A percentile compares a stretch with the other conserved stretches of the same genome.
Evolutionary conservation across 2,888 invertebrate species (phyloP).

Genomic region (Ceratothoa steindachneri): DNA sequence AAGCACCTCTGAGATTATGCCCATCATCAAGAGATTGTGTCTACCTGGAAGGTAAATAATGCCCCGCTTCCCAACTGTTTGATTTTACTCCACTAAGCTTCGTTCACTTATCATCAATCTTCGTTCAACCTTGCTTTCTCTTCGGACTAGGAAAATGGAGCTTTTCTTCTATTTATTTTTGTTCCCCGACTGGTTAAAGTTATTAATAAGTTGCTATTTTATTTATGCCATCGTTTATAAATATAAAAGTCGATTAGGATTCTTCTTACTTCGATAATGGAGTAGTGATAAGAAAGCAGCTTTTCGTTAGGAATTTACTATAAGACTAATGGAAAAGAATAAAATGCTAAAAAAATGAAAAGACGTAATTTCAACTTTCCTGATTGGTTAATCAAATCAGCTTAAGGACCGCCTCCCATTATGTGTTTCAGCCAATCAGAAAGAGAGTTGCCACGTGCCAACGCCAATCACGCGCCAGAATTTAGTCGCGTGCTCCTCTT

Average conservation of each 20-base stretch:
- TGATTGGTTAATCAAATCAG: not conserved
- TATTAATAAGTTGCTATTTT: too few relatives aligned
- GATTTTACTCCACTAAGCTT: not conserved
- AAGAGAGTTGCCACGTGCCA: not conserved
- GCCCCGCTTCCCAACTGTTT: not conserved
- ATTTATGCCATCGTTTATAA: too few relatives aligned
- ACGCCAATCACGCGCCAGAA: not conserved
- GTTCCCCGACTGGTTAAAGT: too few relatives aligned
- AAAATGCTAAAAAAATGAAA: not conserved
- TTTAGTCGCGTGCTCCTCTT: not conserved
- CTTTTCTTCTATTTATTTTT: too few relatives aligned
- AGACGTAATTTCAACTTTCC: not conserved
- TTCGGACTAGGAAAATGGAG: too few relatives aligned
- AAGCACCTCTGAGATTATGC: not conserved
- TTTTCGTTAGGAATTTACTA: not conserved
- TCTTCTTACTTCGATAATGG: not conserved
- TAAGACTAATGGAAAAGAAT: too few relatives aligned
- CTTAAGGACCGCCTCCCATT: not conserved
- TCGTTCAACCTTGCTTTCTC: too few relatives aligned
- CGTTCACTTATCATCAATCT: not conserved
- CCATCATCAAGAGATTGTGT: not conserved
- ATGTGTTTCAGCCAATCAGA: not conserved
- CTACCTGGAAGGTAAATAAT: not conserved
- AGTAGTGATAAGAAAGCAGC: not conserved
- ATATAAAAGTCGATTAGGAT: too few relatives aligned